Evolutionary conservation across 2,888 invertebrate species (phyloP), one percentile per base, ranked within the genome.

Genomic region (Strigamia maritima): DNA sequence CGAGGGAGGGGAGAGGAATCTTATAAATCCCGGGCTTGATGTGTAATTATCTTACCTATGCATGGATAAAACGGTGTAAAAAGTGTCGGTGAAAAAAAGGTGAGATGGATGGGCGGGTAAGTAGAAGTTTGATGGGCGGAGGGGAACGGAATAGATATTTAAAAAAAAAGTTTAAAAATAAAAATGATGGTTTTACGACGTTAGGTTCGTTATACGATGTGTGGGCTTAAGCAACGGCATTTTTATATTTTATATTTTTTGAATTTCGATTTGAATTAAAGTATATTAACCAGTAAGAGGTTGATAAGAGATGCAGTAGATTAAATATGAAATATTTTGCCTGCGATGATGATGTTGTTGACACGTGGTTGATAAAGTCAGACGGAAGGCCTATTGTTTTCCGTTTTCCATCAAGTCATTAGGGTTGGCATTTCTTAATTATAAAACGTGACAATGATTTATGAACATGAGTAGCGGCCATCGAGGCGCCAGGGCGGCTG

Each of bases 401-500:
- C 40, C 40, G 16, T 40, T 40, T 40, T 40, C 40, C 40, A 40
- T 40, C 40, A 40, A 40, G 40, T 40, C 40, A 40, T 40, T 40
- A 40, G 16, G 24, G 22, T n/a, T 65, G 65, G 65, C 65, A 65
- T 65, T 65, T 65, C 65, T 65, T 65, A 65, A 65, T 65, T 65
- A 65, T 65, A 26, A 65, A 65, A 65, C 24, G 26, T 65, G 65
- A 65, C 65, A 65, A 26, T 65, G 65, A 65, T 65, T 65, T 65
- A 65, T 65, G 65, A 26, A 65, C 65, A 65, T 65, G 22, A 40
- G 40, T 40, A 40, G 40, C 40, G 40, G 40, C 16, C 40, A 40
- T 40, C 40, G 40, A 10, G 40, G 40, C 40, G 40, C 40, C 40
- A 40, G 40, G 40, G 31, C 31, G 6, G 31, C 31, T 31, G 31